Conservation (phyloP, 2,797 vertebrate species). For the Momotus momota region DNA sequence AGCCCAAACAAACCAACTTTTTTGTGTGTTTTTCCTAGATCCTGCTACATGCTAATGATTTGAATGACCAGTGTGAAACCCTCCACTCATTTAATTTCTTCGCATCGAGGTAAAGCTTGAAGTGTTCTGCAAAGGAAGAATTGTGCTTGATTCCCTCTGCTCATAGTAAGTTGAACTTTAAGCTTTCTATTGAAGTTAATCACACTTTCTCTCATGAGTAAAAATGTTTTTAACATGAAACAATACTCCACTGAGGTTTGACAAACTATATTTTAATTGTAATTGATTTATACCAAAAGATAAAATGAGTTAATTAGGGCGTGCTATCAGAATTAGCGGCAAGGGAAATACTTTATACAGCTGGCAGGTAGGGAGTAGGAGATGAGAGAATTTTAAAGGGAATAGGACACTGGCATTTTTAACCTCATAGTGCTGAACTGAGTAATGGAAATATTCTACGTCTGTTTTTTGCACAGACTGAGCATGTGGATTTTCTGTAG, state of each 20-base stretch:
- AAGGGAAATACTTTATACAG: constrained; percentile 67
- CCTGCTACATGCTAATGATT: neutral
- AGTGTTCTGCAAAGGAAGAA: constrained; percentile 2
- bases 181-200: constrained; percentile 77
- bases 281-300: constrained; percentile 81
- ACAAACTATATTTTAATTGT: constrained; percentile 82
- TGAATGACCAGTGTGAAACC: neutral
- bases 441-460: constrained; percentile 11
- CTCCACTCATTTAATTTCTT: neutral
- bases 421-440: constrained; percentile 25
- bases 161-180: constrained; percentile 74
- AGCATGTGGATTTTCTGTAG: neutral
- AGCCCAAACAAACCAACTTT: neutral
- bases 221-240: constrained; percentile 80
- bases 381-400: constrained; percentile 67
- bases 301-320: constrained; percentile 82
- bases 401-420: constrained; percentile 64
- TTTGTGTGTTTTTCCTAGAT: neutral
- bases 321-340: constrained; percentile 72
- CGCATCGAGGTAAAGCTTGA: neutral
- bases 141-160: constrained; percentile 46
- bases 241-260: constrained; percentile 75
- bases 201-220: constrained; percentile 79
- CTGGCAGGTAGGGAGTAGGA: constrained; percentile 52
- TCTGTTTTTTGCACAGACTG: neutral